Evolutionary conservation across 2,113 vertebrate genomes (phyloP).

Genomic region (Ifrita kowaldi): DNA sequence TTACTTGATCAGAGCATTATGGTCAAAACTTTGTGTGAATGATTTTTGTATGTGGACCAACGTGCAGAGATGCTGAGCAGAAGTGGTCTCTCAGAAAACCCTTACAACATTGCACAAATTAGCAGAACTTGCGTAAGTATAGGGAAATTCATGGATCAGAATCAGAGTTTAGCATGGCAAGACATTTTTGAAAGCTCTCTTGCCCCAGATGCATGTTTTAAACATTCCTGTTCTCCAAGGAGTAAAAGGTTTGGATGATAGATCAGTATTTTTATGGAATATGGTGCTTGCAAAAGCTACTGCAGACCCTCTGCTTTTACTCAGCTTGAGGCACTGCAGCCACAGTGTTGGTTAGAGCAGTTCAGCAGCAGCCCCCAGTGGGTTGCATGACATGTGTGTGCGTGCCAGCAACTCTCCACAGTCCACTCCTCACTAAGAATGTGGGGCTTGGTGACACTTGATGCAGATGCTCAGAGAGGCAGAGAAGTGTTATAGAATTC

Average conservation of each 20-base stretch:
- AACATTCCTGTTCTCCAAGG: background rate
- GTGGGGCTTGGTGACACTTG: background rate
- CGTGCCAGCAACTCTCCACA: background rate
- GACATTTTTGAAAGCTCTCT: background rate
- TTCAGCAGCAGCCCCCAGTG: background rate
- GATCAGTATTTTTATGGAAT: background rate
- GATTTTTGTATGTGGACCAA: background rate
- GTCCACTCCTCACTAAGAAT: background rate
- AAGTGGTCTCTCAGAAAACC: background rate
- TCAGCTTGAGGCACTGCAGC: background rate
- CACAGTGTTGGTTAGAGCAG: background rate
- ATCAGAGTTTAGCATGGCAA: background rate
- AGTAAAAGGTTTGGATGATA: background rate
- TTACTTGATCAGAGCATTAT: background rate
- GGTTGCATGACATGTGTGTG: background rate
- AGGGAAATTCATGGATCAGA: background rate
- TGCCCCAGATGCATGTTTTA: background rate
- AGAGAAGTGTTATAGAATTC: background rate
- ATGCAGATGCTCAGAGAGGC: background rate
- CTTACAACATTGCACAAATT: background rate
- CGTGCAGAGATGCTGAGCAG: background rate
- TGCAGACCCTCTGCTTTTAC: background rate
- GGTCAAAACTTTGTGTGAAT: background rate
- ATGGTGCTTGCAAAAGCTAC: background rate
- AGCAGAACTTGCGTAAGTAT: background rate